Percentiles rank a stretch among this genome's conserved stretches.
Evolutionary conservation across 2,888 invertebrate genomes (phyloP).

Genomic region (Xanthorhoe designata): DNA sequence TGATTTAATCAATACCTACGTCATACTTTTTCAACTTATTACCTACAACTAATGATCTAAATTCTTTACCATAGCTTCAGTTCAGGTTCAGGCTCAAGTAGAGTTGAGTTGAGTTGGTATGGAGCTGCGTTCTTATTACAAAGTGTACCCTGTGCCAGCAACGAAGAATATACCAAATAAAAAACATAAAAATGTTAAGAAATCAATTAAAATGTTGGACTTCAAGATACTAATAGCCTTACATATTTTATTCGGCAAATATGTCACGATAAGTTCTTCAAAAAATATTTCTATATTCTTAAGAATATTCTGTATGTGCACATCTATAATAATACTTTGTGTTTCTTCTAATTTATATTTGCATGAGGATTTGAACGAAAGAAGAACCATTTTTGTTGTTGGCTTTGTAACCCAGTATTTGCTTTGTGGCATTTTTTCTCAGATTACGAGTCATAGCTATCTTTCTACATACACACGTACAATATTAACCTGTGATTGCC

Average conservation of each 20-base stretch:
- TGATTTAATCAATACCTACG: too few relatives aligned
- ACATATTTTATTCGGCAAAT: slow-evolving; percentile 4
- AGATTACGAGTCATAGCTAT: slow-evolving; percentile 4
- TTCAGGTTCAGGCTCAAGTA: too few relatives aligned
- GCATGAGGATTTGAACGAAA: background rate
- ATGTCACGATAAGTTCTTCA: slow-evolving; percentile 11
- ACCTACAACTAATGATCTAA: too few relatives aligned
- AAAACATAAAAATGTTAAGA: background rate
- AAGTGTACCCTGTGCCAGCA: background rate
- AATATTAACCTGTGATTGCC: slow-evolving; percentile 1
- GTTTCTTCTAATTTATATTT: background rate
- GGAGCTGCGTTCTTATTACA: background rate
- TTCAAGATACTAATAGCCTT: background rate
- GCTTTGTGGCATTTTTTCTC: background rate
- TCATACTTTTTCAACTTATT: too few relatives aligned
- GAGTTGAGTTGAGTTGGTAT: background rate
- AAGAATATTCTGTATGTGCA: background rate
- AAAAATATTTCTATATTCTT: background rate
- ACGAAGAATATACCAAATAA: background rate
- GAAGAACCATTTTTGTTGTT: background rate
- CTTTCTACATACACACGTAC: background rate
- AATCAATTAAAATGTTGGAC: slow-evolving; percentile 2
- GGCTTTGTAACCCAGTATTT: too few relatives aligned
- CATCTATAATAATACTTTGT: background rate
- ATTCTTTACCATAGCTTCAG: too few relatives aligned